Evolutionary conservation across 2,797 vertebrate species (phyloP), one percentile per base, ranked within the genome.

Genomic region (Pseudochaenichthys georgianus): DNA sequence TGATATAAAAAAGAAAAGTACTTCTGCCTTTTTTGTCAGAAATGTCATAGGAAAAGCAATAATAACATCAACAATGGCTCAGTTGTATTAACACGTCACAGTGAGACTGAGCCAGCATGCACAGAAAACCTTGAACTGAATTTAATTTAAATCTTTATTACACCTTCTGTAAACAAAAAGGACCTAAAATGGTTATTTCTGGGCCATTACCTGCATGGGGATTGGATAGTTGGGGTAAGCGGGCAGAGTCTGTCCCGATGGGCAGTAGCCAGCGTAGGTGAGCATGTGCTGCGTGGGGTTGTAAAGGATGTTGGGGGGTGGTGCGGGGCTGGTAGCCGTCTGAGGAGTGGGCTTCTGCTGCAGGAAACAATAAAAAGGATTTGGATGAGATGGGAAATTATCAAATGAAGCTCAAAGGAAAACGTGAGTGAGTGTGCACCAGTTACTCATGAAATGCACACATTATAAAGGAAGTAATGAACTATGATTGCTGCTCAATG

Each of bases 251-350:
- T 95, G 92, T 0, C 95, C 88, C 0, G 94, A 82, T 0, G 95
- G 95, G 74, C 95, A 96, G 90, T 97, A 96, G 9, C 96, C 95
- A 0, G 95, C 46, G 0, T 96, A 97, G 5, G 95, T 95, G 81
- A 98, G 87, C 90, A 97, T 94, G 87, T 98, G 97, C 86, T 97
- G 97, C 11, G 95, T 94, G 0, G 97, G 97, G 80, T 97, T 97
- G 91, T 97, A 98, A 50, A 98, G 90, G 83, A 96, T 96, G 92
- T 97, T 96, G 41, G 97, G 97, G 1, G 95, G 94, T 0, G 95
- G 90, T 0, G 93, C 81, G 0, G 95, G 94, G 79, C 95, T 94
- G 16, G 93, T 93, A 54, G 95, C 90, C 9, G 80, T 79, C 80
- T 92, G 95, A 76, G 94, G 89, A 75, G 93, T 64, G 0, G 96